Percentiles rank a stretch among this genome's conserved stretches.
phyloP scores from a whole-genome alignment of 1,140 invertebrate genomes.

The Cyclina sinensis region DNA sequence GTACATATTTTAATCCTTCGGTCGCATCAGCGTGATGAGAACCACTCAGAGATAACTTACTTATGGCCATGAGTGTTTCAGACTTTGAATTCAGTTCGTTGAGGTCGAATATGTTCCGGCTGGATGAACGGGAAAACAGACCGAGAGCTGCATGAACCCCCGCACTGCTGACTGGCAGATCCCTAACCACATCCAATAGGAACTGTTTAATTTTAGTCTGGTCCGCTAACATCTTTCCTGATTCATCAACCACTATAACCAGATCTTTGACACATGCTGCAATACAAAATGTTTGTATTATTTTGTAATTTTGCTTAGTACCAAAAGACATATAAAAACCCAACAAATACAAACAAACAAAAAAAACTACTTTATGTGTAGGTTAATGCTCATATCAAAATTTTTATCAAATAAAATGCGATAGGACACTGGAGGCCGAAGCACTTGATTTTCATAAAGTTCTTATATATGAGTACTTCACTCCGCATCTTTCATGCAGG shows the following conservation, averaged over 20 bases:
- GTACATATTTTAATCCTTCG: background rate
- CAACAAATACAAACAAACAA: too few species aligned
- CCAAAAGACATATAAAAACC: too few species aligned
- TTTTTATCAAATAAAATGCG: background rate
- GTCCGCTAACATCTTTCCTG: background rate
- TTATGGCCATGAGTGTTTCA: background rate
- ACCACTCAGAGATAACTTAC: background rate
- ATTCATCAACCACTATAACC: background rate
- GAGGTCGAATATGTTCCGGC: background rate
- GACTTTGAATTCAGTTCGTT: background rate
- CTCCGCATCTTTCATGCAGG: too few species aligned
- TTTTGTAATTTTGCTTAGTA: too few species aligned
- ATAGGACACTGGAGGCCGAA: background rate
- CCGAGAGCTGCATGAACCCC: background rate
- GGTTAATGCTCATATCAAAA: background rate
- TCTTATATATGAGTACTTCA: background rate
- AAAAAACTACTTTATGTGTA: background rate
- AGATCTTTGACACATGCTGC: background rate
- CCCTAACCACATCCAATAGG: background rate
- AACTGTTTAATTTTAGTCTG: background rate
- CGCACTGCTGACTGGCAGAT: background rate
- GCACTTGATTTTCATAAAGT: background rate
- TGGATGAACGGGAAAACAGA: background rate
- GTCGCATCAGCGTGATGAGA: background rate
- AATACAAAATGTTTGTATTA: background rate